Base-by-base conservation (phyloP, 92 coral and sea anemone genomes). In the Bergia puertoricense region DNA sequence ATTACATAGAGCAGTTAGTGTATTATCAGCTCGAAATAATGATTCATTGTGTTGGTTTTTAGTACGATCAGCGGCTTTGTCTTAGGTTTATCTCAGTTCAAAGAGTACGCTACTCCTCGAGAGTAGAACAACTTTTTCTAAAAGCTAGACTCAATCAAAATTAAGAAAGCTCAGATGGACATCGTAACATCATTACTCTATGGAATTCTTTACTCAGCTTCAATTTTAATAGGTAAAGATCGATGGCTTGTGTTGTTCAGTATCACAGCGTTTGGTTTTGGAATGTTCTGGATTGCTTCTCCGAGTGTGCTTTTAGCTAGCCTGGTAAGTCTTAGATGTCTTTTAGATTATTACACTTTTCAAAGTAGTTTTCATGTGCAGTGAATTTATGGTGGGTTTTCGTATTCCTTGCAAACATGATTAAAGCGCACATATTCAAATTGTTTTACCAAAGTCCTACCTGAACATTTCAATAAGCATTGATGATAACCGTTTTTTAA, bases 191-290 rank as follows among this genome's bases (percentile, higher is more conserved):
- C 50, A 41, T 10, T 80, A 0, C 6, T 38, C 11, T 80, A 80
- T 15, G 71, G 85, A 40, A 10, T 41, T 57, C 45, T 80, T 18
- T 80, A 80, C 50, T 0, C 16, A 5, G 30, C 36, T 56, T 11
- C 69, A 0, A 40, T 80, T 38, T 56, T 80, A 13, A 45, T 80
- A 51, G 85, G 85, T 57, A 80, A 80, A 18, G 71, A 80, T 20
- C 69, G 71, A 38, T 80, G 85, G 85, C 85, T 80, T 3, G 73
- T 80, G 43, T 7, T 80, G 85, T 80, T 80, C 43, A 40, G 71
- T 15, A 5, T 80, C 13, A 30, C 73, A 0, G 85, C 85, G 3
- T 57, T 62, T 54, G 85, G 71, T 16, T 80, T 80, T 38, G 85
- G 85, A 14, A 15, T 62, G 4, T 3, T 80, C 14, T 80, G 85